Conservation (phyloP, 2,888 invertebrate species). For the Meandrusa payeni region DNA sequence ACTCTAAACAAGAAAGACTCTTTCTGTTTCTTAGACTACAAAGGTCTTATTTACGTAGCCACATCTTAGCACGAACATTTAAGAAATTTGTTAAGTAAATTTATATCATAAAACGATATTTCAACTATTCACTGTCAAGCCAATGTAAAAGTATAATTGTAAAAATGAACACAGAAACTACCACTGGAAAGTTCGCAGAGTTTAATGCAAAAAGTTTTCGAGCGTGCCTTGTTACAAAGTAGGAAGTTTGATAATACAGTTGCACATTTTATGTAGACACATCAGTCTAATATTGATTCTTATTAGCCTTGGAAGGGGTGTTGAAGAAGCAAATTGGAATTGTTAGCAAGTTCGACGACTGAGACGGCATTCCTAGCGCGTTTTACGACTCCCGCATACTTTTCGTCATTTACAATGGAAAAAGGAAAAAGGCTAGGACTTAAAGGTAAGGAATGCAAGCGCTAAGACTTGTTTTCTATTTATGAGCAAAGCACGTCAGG, state of each 20-base stretch:
- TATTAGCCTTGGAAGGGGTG: constrained; percentile 29
- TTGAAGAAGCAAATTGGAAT: constrained; percentile 54
- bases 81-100: too few relatives aligned
- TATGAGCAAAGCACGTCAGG: not conserved
- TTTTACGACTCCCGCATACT: constrained; percentile 34
- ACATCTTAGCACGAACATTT: too few relatives aligned
- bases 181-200: not conserved
- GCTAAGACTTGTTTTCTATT: constrained; percentile 29
- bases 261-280: constrained; percentile 11
- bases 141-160: constrained; percentile 2
- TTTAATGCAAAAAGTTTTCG: constrained; percentile 1
- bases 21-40: too few relatives aligned
- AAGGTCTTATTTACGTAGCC: too few relatives aligned
- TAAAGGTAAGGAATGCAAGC: constrained; percentile 24
- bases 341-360: constrained; percentile 37
- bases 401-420: constrained; percentile 29
- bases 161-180: not conserved
- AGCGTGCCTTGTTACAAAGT: not conserved
- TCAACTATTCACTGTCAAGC: not conserved
- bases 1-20: too few relatives aligned
- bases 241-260: constrained; percentile 5
- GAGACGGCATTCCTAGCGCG: constrained; percentile 32
- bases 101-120: too few relatives aligned
- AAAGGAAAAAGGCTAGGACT: constrained; percentile 28
- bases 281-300: too few relatives aligned